A percentile compares a stretch with the other conserved stretches of the same genome.
These are phyloP conservation scores for Hemicrepidius hirtus DNA, from an alignment of 2,888 invertebrate species.

Conservation along the genomic window DNA sequence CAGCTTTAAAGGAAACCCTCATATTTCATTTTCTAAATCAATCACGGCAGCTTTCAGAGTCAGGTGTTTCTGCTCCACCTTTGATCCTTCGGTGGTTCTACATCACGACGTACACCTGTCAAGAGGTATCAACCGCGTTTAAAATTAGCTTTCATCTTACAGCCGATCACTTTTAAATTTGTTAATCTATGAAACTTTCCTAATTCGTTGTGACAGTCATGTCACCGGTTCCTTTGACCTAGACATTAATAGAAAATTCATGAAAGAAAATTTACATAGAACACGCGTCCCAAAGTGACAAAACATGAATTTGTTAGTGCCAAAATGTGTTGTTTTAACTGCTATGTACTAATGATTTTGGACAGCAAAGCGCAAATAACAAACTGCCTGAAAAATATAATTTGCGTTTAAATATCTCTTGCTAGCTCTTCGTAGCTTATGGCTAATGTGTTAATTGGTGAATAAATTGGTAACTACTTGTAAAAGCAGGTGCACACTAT, in stretches of 20 bases:
- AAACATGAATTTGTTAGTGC: slow-evolving; percentile 1
- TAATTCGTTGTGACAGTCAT: slow-evolving; percentile 2
- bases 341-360: slow-evolving; percentile 8
- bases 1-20: slow-evolving; percentile 6
- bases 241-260: neutral
- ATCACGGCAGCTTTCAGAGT: slow-evolving; percentile 22
- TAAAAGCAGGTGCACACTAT: no score
- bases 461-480: no score
- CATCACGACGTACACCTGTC: slow-evolving; percentile 19
- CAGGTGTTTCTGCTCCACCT: slow-evolving; percentile 22
- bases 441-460: no score
- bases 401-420: no score
- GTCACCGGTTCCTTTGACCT: neutral
- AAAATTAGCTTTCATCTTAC: slow-evolving; percentile 7
- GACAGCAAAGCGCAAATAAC: neutral
- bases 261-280: slow-evolving; percentile 1
- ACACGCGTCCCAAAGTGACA: neutral
- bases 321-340: slow-evolving; percentile 12
- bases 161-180: slow-evolving; percentile 16
- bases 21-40: slow-evolving; percentile 27
- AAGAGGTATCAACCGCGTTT: slow-evolving; percentile 8
- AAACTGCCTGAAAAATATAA: no score
- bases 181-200: neutral
- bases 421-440: no score
- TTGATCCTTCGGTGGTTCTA: slow-evolving; percentile 19